These are phyloP conservation scores for Solenopsis fugax DNA, from an alignment of 1,140 invertebrate genomes.

Conservation along the genomic window DNA sequence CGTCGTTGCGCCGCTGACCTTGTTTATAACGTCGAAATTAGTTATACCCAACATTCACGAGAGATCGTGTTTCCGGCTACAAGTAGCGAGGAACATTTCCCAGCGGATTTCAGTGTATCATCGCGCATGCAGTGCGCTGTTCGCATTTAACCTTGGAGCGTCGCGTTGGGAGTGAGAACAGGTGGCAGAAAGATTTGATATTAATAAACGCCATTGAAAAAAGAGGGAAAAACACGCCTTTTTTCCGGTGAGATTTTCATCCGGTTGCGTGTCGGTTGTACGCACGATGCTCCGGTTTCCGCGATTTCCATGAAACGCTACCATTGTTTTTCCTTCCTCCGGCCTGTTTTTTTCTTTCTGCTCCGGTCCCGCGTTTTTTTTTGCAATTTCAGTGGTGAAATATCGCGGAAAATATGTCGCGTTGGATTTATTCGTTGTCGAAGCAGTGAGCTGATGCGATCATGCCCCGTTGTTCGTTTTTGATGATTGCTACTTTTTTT, in stretches of 20 bases:
- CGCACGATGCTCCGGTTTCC: not conserved
- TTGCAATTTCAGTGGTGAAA: conserved; percentile 43
- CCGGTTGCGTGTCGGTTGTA: not conserved
- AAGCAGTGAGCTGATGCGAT: conserved; percentile 49
- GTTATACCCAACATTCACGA: conserved; percentile 66
- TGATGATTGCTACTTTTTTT: conserved; percentile 55
- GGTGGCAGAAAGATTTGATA: not conserved
- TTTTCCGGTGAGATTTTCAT: conserved; percentile 9
- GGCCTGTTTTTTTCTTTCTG: not conserved
- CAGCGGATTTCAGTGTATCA: conserved; percentile 36
- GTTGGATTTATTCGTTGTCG: conserved; percentile 59
- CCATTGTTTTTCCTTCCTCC: conserved; percentile 12
- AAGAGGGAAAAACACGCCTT: not conserved
- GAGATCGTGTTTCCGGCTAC: conserved; percentile 67
- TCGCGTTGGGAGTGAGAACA: not conserved
- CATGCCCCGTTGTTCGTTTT: conserved; percentile 40
- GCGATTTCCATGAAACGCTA: conserved; percentile 27
- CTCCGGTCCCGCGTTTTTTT: conserved; percentile 1
- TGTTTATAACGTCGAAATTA: conserved; percentile 76
- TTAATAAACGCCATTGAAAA: not conserved
- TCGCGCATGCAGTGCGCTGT: not conserved
- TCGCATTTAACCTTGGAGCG: conserved; percentile 30
- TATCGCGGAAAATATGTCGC: conserved; percentile 59
- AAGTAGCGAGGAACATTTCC: conserved; percentile 37
- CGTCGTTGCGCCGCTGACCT: conserved; percentile 67